phyloP scores from a whole-genome alignment of 2,113 vertebrate genomes.

The Phaetusa simplex region DNA sequence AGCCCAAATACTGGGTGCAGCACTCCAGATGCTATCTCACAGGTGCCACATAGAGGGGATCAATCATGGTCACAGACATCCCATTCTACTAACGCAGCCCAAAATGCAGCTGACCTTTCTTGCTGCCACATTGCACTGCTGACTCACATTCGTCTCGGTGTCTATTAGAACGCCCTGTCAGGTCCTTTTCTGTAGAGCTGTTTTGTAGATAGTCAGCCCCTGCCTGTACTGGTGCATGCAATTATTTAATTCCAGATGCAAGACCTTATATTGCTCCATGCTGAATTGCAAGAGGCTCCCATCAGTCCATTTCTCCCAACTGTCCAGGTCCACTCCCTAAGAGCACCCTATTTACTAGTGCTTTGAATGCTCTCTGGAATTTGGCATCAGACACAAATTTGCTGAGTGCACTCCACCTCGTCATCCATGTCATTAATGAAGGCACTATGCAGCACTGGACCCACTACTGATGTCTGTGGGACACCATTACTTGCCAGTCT shows the following conservation, averaged over 20 bases:
- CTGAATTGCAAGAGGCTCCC: not conserved
- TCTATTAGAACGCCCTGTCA: accelerated
- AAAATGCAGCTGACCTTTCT: not conserved
- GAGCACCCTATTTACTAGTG: not conserved
- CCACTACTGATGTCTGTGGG: too few species aligned
- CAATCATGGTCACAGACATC: not conserved
- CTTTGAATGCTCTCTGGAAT: not conserved
- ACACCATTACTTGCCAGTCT: not conserved
- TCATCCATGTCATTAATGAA: not conserved
- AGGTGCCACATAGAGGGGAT: not conserved
- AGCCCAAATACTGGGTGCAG: not conserved
- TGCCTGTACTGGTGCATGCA: not conserved
- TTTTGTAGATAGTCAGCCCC: not conserved
- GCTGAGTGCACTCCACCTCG: not conserved
- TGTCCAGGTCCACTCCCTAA: not conserved
- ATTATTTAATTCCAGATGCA: not conserved
- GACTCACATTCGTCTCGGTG: not conserved
- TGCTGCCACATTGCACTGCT: not conserved
- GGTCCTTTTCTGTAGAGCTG: not conserved
- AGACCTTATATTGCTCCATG: too few species aligned
- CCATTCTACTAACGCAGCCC: not conserved
- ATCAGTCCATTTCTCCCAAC: not conserved
- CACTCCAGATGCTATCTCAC: not conserved
- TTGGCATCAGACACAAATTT: too few species aligned
- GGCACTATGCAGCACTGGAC: not conserved